Base-by-base conservation (phyloP, 1,140 invertebrate genomes). In the Leptonema lineaticorne region DNA sequence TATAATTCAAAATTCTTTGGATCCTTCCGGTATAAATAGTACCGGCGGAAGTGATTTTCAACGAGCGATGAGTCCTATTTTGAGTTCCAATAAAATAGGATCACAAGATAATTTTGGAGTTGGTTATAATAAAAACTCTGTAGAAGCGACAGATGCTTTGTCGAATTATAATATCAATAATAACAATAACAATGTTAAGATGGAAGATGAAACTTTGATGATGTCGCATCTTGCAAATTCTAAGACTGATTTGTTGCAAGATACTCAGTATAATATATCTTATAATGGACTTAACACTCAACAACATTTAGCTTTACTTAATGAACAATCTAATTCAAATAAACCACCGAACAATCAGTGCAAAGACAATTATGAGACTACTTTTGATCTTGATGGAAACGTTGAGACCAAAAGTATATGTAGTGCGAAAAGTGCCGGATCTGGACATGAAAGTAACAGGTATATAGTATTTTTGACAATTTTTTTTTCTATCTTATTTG, bases 351-450 rank as follows among this genome's bases (percentile, higher is more conserved):
- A 74, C 64, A 75, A 78, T 14, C 79, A 81, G 30, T 82, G 79
- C 70, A 82, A 82, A 73, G 88, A 90, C 77, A 91, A 92, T 81
- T 91, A 90, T 70, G 91, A 92, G 76, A 92, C 90, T 4, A 92
- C 90, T 1, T 92, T 92, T 77, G 91, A 93, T 80, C 81, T 90
- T 60, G 90, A 92, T 69, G 90, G 90, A 26, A 94, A 94, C 79
- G 89, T 93, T 60, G 92, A 95, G 77, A 88, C 82, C 68, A 88
- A 84, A 80, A 89, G 80, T 75, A 88, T 82, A 75, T 87, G 79
- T 75, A 88, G 82, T 80, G 84, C 79, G 73, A 88, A 84, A 76
- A 88, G 84, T 67, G 81, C 88, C 71, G 88, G 88, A 74, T 86
- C 88, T 53, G 86, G 85, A 74, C 85, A 90, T 72, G 88, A 86